These are phyloP conservation scores for Aplysia californica DNA, from an alignment of 1,140 invertebrate species.

Conservation along the genomic window DNA sequence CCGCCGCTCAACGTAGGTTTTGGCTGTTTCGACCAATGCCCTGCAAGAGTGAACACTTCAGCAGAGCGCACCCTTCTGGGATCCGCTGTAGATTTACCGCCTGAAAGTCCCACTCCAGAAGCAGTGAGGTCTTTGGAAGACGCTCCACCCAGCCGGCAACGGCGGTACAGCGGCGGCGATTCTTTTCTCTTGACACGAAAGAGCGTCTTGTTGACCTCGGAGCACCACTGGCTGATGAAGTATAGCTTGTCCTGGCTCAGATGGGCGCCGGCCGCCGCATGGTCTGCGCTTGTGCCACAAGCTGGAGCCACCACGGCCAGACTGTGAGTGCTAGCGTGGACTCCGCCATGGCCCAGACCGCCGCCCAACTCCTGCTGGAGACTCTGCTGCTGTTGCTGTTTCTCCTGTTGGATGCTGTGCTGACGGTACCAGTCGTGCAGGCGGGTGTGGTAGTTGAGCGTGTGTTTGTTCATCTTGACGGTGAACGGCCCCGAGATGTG, in stretches of 20 bases:
- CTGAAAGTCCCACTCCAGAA: conserved; percentile 1
- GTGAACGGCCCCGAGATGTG: too few relatives aligned
- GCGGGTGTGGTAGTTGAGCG: conserved; percentile 15
- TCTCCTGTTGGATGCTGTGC: conserved; percentile 6
- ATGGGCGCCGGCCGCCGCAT: background rate
- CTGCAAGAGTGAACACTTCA: background rate
- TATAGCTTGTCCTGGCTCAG: conserved; percentile 9
- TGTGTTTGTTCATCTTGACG: conserved; percentile 15
- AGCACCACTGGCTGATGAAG: conserved; percentile 17
- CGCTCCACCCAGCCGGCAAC: conserved; percentile 9
- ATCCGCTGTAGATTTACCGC: background rate
- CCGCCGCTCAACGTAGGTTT: background rate
- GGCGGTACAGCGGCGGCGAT: conserved; percentile 8
- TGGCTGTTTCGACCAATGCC: background rate
- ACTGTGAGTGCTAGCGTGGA: too few relatives aligned
- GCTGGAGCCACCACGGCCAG: background rate
- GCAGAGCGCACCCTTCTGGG: background rate
- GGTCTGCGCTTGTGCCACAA: background rate
- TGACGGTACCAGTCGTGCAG: conserved; percentile 28
- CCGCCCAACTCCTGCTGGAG: background rate
- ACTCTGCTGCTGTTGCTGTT: background rate
- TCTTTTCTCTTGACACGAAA: conserved; percentile 20
- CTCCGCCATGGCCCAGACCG: too few relatives aligned
- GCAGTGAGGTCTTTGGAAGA: too few relatives aligned
- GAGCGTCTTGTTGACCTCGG: conserved; percentile 30